These are phyloP conservation scores for Kobus ellipsiprymnus DNA, from an alignment of 2,113 vertebrate species.

Conservation along the genomic window DNA sequence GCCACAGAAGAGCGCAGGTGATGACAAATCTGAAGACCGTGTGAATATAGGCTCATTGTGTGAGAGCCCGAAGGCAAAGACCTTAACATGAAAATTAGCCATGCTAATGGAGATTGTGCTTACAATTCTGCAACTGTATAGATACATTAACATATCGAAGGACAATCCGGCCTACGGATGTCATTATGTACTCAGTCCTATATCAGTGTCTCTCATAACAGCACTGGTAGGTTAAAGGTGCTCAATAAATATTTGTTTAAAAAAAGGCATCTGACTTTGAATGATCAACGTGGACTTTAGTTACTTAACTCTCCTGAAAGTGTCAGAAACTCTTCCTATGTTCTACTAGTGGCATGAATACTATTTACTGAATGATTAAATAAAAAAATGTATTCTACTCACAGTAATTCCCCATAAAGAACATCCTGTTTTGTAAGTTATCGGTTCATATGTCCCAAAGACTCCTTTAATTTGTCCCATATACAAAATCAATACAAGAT, in stretches of 20 bases:
- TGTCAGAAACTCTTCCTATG: not conserved
- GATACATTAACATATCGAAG: not conserved
- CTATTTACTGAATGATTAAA: slow-evolving; percentile 6
- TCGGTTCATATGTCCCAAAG: slow-evolving; percentile 62
- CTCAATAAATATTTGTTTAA: not conserved
- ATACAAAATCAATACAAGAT: slow-evolving; percentile 60
- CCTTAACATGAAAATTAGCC: not conserved
- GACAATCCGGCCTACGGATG: not conserved
- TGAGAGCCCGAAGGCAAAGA: not conserved
- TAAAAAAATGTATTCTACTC: slow-evolving; percentile 51
- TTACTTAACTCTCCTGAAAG: slow-evolving; percentile 18
- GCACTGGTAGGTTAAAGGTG: not conserved
- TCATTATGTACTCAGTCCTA: not conserved
- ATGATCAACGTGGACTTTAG: not conserved
- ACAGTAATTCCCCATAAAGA: slow-evolving; percentile 58
- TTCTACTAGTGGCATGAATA: not conserved
- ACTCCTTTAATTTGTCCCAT: slow-evolving; percentile 57
- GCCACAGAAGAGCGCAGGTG: not conserved
- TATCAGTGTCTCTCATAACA: not conserved
- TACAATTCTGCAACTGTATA: not conserved
- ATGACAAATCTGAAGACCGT: not conserved
- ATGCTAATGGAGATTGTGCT: not conserved
- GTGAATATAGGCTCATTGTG: not conserved
- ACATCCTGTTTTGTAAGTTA: slow-evolving; percentile 63
- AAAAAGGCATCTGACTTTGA: slow-evolving; percentile 3